These are phyloP conservation scores for Urocolius indicus DNA, from an alignment of 2,113 vertebrate species.

Conservation along the genomic window DNA sequence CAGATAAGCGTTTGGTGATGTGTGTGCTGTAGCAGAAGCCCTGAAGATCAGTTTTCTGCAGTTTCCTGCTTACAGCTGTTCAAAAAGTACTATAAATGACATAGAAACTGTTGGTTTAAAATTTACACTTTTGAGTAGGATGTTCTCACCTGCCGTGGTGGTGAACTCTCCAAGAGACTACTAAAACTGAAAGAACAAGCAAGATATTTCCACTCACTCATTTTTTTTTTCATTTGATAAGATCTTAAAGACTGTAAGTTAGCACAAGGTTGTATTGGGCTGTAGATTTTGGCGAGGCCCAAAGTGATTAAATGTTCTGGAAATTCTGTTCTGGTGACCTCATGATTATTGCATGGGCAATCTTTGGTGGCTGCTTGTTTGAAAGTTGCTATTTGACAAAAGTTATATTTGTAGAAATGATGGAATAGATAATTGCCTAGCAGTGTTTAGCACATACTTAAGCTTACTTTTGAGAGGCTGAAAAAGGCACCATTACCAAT, in stretches of 20 bases:
- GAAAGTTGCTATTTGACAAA: neutral
- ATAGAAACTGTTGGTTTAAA: neutral
- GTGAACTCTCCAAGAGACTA: neutral
- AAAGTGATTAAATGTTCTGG: neutral
- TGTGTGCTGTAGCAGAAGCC: neutral
- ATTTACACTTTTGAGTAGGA: neutral
- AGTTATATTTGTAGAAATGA: neutral
- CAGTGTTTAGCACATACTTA: neutral
- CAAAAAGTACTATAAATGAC: neutral
- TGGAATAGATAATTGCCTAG: neutral
- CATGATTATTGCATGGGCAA: neutral
- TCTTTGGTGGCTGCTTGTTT: neutral
- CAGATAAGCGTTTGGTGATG: neutral
- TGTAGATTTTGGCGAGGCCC: neutral
- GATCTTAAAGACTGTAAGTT: neutral
- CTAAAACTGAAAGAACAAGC: neutral
- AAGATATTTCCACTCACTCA: neutral
- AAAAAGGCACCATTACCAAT: neutral
- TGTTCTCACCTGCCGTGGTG: neutral
- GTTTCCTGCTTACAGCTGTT: neutral
- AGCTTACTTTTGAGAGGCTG: neutral
- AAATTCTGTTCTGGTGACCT: neutral
- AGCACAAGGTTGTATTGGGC: neutral
- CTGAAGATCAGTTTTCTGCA: neutral
- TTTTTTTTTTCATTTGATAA: too few species aligned